These are phyloP conservation scores for Poeciliopsis presidionis DNA, from an alignment of 2,797 vertebrate genomes.

Conservation along the genomic window DNA sequence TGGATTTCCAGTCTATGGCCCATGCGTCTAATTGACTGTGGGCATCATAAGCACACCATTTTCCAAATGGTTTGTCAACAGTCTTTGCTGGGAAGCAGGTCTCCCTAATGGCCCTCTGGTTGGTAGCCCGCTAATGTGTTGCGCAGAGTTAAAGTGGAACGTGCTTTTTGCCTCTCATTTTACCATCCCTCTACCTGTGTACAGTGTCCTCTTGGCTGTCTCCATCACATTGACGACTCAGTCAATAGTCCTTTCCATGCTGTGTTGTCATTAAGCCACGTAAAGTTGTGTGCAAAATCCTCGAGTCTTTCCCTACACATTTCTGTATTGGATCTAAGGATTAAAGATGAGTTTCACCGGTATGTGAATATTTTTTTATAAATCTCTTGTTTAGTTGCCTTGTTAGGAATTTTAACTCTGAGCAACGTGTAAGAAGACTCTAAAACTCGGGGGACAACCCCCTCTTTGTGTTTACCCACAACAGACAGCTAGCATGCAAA, in stretches of 20 bases:
- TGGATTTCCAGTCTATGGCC: constrained; percentile 15
- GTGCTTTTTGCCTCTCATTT: constrained; percentile 45
- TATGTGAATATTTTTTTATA: not conserved
- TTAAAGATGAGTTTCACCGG: not conserved
- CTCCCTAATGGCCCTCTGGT: constrained; percentile 51
- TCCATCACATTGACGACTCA: constrained; percentile 21
- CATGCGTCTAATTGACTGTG: constrained; percentile 4
- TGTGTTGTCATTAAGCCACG: constrained; percentile 1
- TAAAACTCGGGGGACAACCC: not conserved
- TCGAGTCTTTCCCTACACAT: not conserved
- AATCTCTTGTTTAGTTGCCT: not conserved
- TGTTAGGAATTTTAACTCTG: not conserved
- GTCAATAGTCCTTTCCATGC: constrained; percentile 44
- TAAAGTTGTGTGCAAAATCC: constrained; percentile 15
- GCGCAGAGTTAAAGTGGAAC: constrained; percentile 36
- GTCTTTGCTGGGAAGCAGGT: constrained; percentile 57
- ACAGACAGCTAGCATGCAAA: not conserved
- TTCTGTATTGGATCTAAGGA: not conserved
- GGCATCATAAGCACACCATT: constrained; percentile 28
- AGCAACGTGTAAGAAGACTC: not conserved
- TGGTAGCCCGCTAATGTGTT: constrained; percentile 56
- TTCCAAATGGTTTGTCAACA: constrained; percentile 53
- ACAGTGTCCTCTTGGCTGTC: constrained; percentile 23
- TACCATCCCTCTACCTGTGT: constrained; percentile 51
- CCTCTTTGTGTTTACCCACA: not conserved